A percentile compares a stretch with the other conserved stretches of the same genome.
Conservation (phyloP, 2,113 vertebrate species). For the Lagopus leucura region DNA sequence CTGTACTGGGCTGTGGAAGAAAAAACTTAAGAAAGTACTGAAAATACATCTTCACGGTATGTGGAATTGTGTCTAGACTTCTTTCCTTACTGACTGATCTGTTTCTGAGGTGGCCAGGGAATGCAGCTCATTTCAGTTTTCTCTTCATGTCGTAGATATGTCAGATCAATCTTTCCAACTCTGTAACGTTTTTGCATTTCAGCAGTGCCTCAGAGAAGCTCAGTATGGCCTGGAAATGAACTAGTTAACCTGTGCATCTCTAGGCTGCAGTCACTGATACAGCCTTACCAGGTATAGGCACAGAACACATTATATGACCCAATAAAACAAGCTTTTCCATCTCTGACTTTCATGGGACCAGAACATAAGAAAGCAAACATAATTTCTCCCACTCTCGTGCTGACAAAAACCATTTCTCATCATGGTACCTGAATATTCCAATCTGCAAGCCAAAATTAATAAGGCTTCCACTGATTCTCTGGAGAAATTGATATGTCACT, state of each 20-base stretch:
- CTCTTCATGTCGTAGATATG: neutral
- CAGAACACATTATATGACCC: neutral
- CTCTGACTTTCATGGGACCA: neutral
- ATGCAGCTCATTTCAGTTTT: neutral
- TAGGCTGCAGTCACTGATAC: neutral
- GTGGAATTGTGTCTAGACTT: neutral
- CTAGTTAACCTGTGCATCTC: neutral
- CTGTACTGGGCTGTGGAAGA: neutral
- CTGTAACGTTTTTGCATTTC: neutral
- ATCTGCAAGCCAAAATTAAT: neutral
- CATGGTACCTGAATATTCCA: conserved; percentile 15
- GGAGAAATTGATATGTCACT: neutral
- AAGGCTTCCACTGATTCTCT: neutral
- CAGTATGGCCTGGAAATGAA: neutral
- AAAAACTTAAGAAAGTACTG: neutral
- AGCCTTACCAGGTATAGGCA: neutral
- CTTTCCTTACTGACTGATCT: neutral
- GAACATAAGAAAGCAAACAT: neutral
- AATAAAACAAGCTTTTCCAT: neutral
- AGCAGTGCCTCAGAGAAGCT: neutral
- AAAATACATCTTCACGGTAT: neutral
- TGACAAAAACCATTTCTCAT: conserved; percentile 10
- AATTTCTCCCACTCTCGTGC: neutral
- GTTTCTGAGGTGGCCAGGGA: neutral
- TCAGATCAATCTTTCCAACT: neutral